Percentiles rank a stretch among this genome's conserved stretches.
These are phyloP conservation scores for Sus scrofa DNA, from an alignment of 2,113 vertebrate species.

Conservation along the genomic window T2T-Sscrofa CM000816.6:32514501-32515000, in stretches of 20 bases:
- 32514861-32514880: not conserved
- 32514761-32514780: not conserved
- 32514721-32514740: constrained; percentile 14
- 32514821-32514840: too few relatives aligned
- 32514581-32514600: constrained; percentile 78
- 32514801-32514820: not conserved
- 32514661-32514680: too few relatives aligned
- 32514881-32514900: not conserved
- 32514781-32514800: not conserved
- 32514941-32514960: not conserved
- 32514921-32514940: not conserved
- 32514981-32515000: not conserved
- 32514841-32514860: not conserved
- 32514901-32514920: not conserved
- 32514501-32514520: constrained; percentile 95
- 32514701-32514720: not conserved
- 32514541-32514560: constrained; percentile 94
- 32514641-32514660: not conserved
- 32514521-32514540: constrained; percentile 92
- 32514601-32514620: not conserved
- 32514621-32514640: not conserved
- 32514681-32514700: not conserved
- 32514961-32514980: not conserved
- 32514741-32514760: not conserved
- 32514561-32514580: constrained; percentile 98